Conservation (phyloP, 1,140 invertebrate genomes). For the Drosophila pectinifera region DNA sequence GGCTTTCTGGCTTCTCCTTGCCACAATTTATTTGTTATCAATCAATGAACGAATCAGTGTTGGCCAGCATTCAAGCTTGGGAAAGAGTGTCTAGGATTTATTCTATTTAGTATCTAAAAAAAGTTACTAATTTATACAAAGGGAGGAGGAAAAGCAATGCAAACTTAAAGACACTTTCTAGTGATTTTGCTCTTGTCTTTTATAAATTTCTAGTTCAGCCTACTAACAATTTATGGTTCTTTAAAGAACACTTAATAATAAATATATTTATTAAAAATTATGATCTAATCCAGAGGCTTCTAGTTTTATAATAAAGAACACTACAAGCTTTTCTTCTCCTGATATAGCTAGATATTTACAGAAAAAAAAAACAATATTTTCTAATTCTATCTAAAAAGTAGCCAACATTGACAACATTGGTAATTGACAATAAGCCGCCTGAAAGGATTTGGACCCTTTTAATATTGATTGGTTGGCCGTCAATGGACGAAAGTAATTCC, state of each 20-base stretch:
- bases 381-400: neutral
- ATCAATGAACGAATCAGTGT: conserved; percentile 8
- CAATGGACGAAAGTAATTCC: conserved; percentile 22
- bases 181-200: neutral
- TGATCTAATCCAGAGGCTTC: no score
- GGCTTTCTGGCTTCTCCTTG: conserved; percentile 50
- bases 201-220: neutral
- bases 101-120: no score
- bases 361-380: neutral
- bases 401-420: neutral
- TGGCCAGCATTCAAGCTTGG: neutral
- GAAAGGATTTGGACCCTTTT: conserved; percentile 26
- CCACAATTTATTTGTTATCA: conserved; percentile 19
- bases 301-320: no score
- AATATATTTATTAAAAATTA: no score
- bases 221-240: no score
- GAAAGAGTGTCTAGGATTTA: neutral
- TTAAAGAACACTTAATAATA: no score
- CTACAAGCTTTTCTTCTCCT: no score
- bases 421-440: conserved; percentile 1
- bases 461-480: conserved; percentile 31
- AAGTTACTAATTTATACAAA: no score
- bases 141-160: no score
- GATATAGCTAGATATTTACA: neutral
- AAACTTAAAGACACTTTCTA: neutral